Base-by-base conservation (phyloP, 2,113 vertebrate genomes). In the Sterna hirundo region DNA sequence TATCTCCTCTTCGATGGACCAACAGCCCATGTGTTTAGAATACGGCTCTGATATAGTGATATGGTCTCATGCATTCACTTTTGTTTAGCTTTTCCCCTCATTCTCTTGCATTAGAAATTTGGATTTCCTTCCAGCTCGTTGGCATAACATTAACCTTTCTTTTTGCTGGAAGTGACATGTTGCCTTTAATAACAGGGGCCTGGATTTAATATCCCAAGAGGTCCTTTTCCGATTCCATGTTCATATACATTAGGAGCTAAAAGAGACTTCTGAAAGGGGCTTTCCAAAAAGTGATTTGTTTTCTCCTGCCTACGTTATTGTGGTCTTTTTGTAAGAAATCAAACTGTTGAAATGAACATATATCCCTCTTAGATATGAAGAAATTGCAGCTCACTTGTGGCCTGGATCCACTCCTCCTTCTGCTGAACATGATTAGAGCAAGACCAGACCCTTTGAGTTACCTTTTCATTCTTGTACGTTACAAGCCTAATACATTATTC, bases 1-100 rank as follows among this genome's bases (percentile, higher is more conserved):
- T 96, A 87, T 62, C 94, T 90, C n/a, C 57, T 40, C 47, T 32
- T 76, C 2, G 6, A 38, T 38, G 81, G 54, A 64, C 66, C 83
- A 42, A 17, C 76, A 72, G 84, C 62, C 74, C 9, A 1, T 64
- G 46, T 72, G 58, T 87, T 94, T 83, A 72, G 81, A 69, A 46
- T 89, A 66, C 80, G 46, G 49, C 75, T 79, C 91, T 93, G 94
- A 66, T 86, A 23, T 8, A 20, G 0, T 46, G 62, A 83, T 95
- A 85, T 0, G 38, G 66, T 75, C 78, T 82, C 89, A 76, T 26
- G 40, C 78, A 86, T 94, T 90, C 68, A 51, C 94, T 95, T 96
- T 94, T 97, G 96, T 96, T 94, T 58, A 46, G 82, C 75, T 95
- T 94, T 97, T 94, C 87, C 94, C 51, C 55, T 93, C 54, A 85